Evolutionary conservation across 1,140 invertebrate genomes (phyloP).

Genomic region (Drosophila orosa): DNA sequence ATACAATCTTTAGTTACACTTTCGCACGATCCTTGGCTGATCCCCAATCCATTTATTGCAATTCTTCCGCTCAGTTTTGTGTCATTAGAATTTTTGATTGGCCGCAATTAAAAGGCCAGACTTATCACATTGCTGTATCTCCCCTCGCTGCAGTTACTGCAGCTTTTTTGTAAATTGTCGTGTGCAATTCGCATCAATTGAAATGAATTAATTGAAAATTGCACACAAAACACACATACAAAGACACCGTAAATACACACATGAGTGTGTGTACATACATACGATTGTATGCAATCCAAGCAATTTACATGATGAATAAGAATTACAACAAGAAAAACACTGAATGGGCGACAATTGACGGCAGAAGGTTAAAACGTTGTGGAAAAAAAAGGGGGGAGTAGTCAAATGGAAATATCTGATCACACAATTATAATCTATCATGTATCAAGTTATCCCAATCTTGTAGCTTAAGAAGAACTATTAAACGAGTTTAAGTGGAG

Average conservation of each 20-base stretch:
- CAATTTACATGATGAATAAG: conserved; percentile 68
- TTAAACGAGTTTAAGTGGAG: background rate
- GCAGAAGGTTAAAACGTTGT: conserved; percentile 33
- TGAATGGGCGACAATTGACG: conserved; percentile 70
- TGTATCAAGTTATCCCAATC: background rate
- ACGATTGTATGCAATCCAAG: conserved; percentile 40
- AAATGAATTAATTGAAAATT: conserved; percentile 75
- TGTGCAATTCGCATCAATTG: conserved; percentile 74
- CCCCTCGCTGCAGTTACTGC: conserved; percentile 33
- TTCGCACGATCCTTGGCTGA: conserved; percentile 29
- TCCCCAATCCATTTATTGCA: conserved; percentile 19
- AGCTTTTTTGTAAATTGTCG: conserved; percentile 45
- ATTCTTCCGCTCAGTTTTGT: conserved; percentile 5
- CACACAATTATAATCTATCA: background rate
- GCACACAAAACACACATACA: conserved; percentile 49
- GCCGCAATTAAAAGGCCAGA: conserved; percentile 67
- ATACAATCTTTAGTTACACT: conserved; percentile 10
- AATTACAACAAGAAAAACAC: conserved; percentile 41
- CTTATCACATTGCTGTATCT: conserved; percentile 42
- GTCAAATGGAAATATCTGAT: background rate
- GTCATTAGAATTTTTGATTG: conserved; percentile 77
- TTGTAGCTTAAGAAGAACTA: background rate
- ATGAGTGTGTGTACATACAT: conserved; percentile 28
- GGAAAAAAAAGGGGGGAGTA: background rate
- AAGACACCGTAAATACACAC: conserved; percentile 3